Percentiles rank a stretch among this genome's conserved stretches.
phyloP scores from a whole-genome alignment of 2,113 vertebrate species.

The Zeus faber region DNA sequence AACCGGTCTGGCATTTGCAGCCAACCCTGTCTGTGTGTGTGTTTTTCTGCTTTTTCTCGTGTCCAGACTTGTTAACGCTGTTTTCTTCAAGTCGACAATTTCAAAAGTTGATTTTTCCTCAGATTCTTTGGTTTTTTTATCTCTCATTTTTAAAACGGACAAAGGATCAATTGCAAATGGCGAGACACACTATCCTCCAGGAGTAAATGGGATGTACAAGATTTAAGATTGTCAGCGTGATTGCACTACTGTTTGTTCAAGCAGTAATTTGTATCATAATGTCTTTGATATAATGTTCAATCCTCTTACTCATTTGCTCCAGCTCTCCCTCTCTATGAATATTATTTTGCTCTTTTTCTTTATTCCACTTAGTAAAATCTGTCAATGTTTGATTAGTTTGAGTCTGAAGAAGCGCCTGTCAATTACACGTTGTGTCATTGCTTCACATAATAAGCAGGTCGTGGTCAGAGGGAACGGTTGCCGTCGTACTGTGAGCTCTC shows the following conservation, averaged over 20 bases:
- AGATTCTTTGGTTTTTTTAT: too few species aligned
- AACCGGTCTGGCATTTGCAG: constrained; percentile 38
- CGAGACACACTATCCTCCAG: too few species aligned
- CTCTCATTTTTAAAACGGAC: too few species aligned
- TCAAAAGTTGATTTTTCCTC: too few species aligned
- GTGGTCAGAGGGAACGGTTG: constrained; percentile 38
- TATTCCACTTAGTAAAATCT: constrained; percentile 22
- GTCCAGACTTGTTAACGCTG: neutral
- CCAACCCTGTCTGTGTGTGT: constrained; percentile 10
- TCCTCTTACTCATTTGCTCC: neutral
- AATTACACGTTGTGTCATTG: constrained; percentile 39
- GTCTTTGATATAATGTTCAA: too few species aligned
- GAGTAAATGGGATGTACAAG: too few species aligned
- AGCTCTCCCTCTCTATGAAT: neutral
- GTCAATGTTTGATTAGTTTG: constrained; percentile 26
- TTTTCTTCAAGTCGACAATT: too few species aligned
- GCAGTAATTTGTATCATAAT: too few species aligned
- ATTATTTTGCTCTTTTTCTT: too few species aligned
- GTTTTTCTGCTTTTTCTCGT: constrained; percentile 13
- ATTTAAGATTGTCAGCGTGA: too few species aligned
- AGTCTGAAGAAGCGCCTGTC: constrained; percentile 39
- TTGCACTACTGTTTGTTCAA: too few species aligned
- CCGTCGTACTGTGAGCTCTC: constrained; percentile 13
- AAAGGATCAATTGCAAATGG: too few species aligned
- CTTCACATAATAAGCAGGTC: constrained; percentile 43